Conservation (phyloP, 2,797 vertebrate species). For the Garrulus glandarius region DNA sequence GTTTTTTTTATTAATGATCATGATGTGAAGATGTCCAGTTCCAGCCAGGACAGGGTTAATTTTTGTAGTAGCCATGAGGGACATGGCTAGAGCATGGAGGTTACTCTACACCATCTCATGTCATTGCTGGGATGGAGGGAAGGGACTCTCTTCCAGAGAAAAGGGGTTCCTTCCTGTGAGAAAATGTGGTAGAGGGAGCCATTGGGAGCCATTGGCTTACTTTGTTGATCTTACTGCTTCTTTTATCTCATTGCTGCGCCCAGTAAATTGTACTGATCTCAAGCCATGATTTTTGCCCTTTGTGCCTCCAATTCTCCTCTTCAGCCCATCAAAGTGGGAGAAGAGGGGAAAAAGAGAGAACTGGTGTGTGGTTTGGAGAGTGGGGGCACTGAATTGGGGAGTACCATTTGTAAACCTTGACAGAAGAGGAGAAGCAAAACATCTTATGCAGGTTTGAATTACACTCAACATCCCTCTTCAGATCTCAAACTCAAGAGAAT, state of each 20-base stretch:
- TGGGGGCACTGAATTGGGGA: neutral
- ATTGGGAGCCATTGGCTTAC: neutral
- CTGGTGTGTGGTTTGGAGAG: neutral
- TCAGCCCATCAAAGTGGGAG: neutral
- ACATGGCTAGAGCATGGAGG: neutral
- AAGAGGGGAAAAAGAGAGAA: neutral
- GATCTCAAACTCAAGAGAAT: neutral
- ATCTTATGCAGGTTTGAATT: neutral
- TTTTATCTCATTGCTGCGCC: neutral
- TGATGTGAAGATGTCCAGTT: neutral
- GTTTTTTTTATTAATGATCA: neutral
- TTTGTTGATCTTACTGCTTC: neutral
- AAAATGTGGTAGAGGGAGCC: neutral
- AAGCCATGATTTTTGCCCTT: neutral
- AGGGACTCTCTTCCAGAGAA: neutral
- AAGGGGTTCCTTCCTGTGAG: neutral
- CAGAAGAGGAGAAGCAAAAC: neutral
- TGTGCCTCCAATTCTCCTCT: neutral
- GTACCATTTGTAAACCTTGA: neutral
- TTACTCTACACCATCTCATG: neutral
- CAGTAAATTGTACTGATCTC: neutral
- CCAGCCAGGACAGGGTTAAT: neutral
- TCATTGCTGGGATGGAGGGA: neutral
- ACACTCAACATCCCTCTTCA: neutral
- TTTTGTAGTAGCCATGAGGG: neutral